Evolutionary conservation across 1,140 invertebrate genomes (phyloP).

Genomic region (Microplitis mediator): DNA sequence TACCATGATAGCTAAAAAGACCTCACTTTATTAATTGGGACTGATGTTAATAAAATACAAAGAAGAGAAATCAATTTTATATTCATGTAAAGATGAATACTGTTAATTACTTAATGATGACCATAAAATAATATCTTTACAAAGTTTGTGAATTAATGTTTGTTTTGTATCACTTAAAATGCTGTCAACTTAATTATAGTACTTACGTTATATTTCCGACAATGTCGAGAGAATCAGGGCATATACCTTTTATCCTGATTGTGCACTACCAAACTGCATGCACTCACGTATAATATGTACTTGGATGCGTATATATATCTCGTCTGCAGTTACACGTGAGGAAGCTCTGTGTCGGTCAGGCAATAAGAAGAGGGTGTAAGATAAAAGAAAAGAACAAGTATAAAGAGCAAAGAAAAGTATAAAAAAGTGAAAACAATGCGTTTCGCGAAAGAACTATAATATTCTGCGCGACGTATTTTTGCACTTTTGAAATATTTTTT

Average conservation of each 20-base stretch:
- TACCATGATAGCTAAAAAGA: too few species aligned
- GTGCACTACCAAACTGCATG: neutral
- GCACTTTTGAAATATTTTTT: neutral
- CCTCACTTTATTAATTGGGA: too few species aligned
- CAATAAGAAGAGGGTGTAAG: neutral
- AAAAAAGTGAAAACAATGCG: conserved; percentile 13
- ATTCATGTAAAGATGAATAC: too few species aligned
- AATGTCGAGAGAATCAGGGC: neutral
- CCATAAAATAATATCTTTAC: too few species aligned
- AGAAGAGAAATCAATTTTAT: too few species aligned
- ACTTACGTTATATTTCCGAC: neutral
- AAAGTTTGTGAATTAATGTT: too few species aligned
- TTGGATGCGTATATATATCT: neutral
- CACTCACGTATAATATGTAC: neutral
- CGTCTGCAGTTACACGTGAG: neutral
- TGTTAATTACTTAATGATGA: neutral
- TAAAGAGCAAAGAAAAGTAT: neutral
- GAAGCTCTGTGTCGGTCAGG: neutral
- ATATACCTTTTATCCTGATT: conserved; percentile 2
- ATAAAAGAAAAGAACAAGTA: neutral
- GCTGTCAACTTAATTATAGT: neutral
- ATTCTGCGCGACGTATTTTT: neutral
- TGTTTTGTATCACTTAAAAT: too few species aligned
- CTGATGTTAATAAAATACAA: too few species aligned
- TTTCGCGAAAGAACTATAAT: neutral